These are phyloP conservation scores for Beroe ovata DNA, from an alignment of 37 sponge, comb jelly and placozoan genomes.

Conservation along the genomic window DNA sequence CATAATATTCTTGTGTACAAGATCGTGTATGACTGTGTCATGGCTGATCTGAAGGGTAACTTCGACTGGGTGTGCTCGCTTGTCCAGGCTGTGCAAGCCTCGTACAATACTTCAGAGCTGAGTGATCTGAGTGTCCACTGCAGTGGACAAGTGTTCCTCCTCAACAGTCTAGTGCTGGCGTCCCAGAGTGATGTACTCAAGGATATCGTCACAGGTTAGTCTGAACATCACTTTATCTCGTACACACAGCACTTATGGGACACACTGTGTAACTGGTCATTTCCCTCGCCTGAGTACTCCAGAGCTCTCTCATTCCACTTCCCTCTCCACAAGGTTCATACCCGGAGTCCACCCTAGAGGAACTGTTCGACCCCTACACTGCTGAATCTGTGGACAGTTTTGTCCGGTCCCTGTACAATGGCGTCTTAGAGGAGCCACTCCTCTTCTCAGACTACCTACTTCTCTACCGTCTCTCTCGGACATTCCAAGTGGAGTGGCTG, in stretches of 20 bases:
- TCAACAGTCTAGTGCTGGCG: conserved; percentile 21
- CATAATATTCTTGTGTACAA: no score
- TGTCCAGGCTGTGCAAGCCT: conserved; percentile 13
- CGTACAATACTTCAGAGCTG: conserved; percentile 4
- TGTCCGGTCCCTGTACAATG: conserved; percentile 13
- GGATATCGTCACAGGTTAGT: conserved; percentile 36
- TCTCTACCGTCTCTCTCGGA: neutral
- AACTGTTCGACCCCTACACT: conserved; percentile 3
- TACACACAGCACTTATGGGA: no score
- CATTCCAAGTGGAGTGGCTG: conserved; percentile 25
- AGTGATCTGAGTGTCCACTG: conserved; percentile 2
- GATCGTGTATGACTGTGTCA: neutral
- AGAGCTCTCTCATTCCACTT: neutral
- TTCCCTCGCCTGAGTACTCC: no score
- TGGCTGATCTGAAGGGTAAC: neutral
- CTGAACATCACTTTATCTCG: no score
- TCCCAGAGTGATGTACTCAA: conserved; percentile 11
- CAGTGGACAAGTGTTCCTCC: neutral
- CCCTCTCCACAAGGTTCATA: neutral
- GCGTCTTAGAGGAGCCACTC: neutral
- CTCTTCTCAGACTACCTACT: neutral
- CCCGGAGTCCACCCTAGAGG: conserved; percentile 3
- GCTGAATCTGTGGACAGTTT: neutral
- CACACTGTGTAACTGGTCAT: no score
- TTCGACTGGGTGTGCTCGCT: conserved; percentile 24